Evolutionary conservation across 2,888 invertebrate species (phyloP).

Genomic region (Ernsta delagoae): DNA sequence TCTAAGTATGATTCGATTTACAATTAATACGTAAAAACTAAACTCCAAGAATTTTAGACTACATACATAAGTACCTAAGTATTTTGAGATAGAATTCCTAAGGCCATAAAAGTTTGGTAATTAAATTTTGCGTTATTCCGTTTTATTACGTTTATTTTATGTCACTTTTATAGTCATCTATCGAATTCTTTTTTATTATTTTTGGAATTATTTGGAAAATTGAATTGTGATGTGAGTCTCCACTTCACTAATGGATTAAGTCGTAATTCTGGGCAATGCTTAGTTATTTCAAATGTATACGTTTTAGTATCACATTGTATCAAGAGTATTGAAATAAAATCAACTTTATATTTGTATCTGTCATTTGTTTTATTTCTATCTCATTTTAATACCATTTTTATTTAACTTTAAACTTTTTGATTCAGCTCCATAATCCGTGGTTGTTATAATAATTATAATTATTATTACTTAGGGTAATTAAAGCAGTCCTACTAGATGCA

Average conservation of each 20-base stretch:
- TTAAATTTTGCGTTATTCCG: neutral
- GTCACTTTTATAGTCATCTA: neutral
- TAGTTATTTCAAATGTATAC: conserved; percentile 62
- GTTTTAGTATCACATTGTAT: conserved; percentile 77
- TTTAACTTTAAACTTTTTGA: neutral
- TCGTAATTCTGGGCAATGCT: conserved; percentile 17
- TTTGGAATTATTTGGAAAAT: neutral
- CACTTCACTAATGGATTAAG: conserved; percentile 27
- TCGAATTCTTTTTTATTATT: conserved; percentile 8
- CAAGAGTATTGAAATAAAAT: conserved; percentile 45
- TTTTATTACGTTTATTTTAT: neutral
- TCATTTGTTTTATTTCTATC: conserved; percentile 36
- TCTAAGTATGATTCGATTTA: neutral
- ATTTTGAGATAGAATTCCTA: neutral
- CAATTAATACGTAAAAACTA: neutral
- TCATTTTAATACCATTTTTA: neutral
- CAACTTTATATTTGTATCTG: conserved; percentile 49
- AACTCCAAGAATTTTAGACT: neutral
- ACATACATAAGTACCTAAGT: neutral
- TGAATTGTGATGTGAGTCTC: conserved; percentile 12
- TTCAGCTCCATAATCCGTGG: too few relatives aligned
- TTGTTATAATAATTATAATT: too few relatives aligned
- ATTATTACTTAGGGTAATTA: too few relatives aligned
- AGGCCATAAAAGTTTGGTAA: neutral
- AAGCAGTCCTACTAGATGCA: too few relatives aligned